Evolutionary conservation across 2,888 invertebrate genomes (phyloP).

Genomic region (Quadroppia sp.): DNA sequence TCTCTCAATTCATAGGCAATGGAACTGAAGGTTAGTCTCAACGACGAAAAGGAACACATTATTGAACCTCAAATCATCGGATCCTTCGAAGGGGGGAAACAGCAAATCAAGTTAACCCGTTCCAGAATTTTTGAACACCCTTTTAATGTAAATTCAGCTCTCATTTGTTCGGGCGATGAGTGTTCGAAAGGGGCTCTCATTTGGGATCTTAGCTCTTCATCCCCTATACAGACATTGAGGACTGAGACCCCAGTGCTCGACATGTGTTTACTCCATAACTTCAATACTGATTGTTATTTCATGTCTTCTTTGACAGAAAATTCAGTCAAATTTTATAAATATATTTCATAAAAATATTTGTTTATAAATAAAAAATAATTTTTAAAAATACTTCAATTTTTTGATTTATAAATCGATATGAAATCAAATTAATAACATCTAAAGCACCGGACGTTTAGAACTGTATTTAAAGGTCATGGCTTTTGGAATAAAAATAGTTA

Average conservation of each 20-base stretch:
- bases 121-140: constrained; percentile 61
- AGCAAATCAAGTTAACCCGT: constrained; percentile 65
- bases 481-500: neutral
- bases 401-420: neutral
- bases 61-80: constrained; percentile 30
- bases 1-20: neutral
- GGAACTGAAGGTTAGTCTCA: neutral
- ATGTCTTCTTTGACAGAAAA: constrained; percentile 65
- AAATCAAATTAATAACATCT: neutral
- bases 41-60: neutral
- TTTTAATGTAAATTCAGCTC: constrained; percentile 56
- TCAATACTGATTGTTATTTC: constrained; percentile 56
- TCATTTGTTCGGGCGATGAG: constrained; percentile 72
- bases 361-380: constrained; percentile 16
- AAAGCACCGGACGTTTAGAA: constrained; percentile 9
- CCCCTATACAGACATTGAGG: constrained; percentile 59
- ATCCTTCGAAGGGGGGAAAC: constrained; percentile 60
- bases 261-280: constrained; percentile 57
- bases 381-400: neutral
- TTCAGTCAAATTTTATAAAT: constrained; percentile 63
- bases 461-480: neutral
- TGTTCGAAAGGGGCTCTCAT: constrained; percentile 59
- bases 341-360: constrained; percentile 5
- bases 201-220: constrained; percentile 61
- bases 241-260: constrained; percentile 66